These are phyloP conservation scores for Euphysa ruthae DNA, from an alignment of 30 jellyfish, hydroid and myxozoan genomes.

Conservation along the genomic window DNA sequence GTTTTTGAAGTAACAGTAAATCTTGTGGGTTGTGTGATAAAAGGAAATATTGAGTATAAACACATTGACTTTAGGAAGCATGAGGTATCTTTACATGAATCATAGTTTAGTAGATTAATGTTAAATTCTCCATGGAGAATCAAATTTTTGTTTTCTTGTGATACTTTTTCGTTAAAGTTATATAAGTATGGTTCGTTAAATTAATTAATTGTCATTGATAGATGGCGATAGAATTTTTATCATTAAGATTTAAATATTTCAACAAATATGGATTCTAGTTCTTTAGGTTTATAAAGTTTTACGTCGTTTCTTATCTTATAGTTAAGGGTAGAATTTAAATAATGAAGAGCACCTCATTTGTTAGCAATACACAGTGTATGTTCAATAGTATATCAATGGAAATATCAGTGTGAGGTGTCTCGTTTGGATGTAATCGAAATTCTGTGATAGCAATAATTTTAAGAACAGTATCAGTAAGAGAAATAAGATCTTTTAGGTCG, in stretches of 20 bases:
- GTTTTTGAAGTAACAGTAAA: constrained; percentile 5
- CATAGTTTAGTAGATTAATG: not conserved
- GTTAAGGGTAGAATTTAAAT: not conserved
- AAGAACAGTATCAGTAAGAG: too few species aligned
- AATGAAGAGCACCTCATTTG: too few species aligned
- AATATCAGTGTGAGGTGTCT: too few species aligned
- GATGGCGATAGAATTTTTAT: not conserved
- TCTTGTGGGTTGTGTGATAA: constrained; percentile 3
- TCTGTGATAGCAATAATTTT: too few species aligned
- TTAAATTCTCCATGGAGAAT: not conserved
- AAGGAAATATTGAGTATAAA: not conserved
- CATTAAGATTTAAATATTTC: not conserved
- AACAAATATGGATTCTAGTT: not conserved
- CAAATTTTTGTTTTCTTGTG: not conserved
- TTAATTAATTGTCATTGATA: not conserved
- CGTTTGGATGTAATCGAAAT: too few species aligned
- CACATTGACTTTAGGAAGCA: not conserved
- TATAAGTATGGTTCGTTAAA: not conserved
- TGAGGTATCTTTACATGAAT: not conserved
- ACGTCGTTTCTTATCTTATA: not conserved
- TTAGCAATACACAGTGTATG: too few species aligned
- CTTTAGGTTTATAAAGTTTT: not conserved
- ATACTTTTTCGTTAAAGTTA: not conserved
- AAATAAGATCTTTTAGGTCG: too few species aligned
- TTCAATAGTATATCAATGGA: too few species aligned